Base-by-base conservation (phyloP, 35 echinoderm and acorn worm species). In the Stichopus chloronotus region DNA sequence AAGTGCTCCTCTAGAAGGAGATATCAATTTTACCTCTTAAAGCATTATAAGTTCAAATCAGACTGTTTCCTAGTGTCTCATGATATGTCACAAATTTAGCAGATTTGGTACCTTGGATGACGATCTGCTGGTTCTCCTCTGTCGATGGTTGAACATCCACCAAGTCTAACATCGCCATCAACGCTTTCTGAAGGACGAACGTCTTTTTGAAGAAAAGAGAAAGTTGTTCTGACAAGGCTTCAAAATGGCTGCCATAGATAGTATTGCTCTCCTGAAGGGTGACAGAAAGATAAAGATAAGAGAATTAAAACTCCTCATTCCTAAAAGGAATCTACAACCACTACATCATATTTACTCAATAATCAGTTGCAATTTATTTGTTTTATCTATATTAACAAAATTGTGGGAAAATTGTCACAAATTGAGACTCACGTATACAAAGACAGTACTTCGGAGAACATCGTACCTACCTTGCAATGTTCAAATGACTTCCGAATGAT, bases 171-270 rank as follows among this genome's bases (percentile, higher is more conserved):
- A 98, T 25, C 2, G 91, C 21, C 79, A 95, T 98, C 72, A 98
- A 76, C 4, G 96, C 87, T 82, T 98, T 98, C 80, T 98, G 96
- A 22, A 98, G 93, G 76, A 82, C 80, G 91, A 95, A 95, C 0
- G 96, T 94, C 58, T 94, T 94, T 92, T 98, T 95, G 91, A 98
- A 98, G 7, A 95, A 90, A 17, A 19, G 14, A 1, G 93, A 94
- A 12, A 98, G 79, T 59, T 87, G 93, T 53, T 94, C 96, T 4
- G 96, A 95, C 25, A 95, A 81, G 59, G 83, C 59, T 79, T 91
- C 79, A 83, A 98, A 95, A 63, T 92, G 87, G 68, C 91, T 88
- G 0, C 94, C 94, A 91, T 98, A 98, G 12, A 98, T 79, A 3
- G 78, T 86, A 74, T 95, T 93, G 77, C 96, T 98, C 11, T 95